phyloP scores from a whole-genome alignment of 2,888 invertebrate species.

The Tetragnatha montana region DNA sequence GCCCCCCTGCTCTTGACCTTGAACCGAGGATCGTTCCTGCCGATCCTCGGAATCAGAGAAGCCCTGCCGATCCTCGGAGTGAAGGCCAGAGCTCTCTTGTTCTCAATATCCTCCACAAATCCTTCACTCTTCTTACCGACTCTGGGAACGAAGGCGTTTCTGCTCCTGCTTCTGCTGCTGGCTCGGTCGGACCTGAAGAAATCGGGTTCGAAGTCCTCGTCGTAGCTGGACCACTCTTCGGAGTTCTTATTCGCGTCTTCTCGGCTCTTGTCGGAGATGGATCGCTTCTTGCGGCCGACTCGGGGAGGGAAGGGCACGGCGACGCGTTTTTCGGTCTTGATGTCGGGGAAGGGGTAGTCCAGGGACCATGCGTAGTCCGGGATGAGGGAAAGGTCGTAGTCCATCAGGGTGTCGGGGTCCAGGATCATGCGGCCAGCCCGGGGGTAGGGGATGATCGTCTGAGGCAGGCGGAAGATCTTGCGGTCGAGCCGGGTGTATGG shows the following conservation, averaged over 20 bases:
- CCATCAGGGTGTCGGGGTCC: slow-evolving; percentile 6
- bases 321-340: slow-evolving; percentile 2
- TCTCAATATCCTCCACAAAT: slow-evolving; percentile 9
- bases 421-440: slow-evolving; percentile 56
- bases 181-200: slow-evolving; percentile 11
- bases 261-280: slow-evolving; percentile 21
- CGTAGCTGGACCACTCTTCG: not conserved
- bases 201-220: slow-evolving; percentile 35
- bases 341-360: not conserved
- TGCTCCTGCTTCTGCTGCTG: slow-evolving; percentile 49
- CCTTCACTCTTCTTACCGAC: slow-evolving; percentile 63
- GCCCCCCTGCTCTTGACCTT: slow-evolving; percentile 54
- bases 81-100: slow-evolving; percentile 43
- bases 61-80: slow-evolving; percentile 70
- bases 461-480: slow-evolving; percentile 32
- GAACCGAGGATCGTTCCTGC: slow-evolving; percentile 52
- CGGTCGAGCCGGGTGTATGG: slow-evolving; percentile 59
- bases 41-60: slow-evolving; percentile 60
- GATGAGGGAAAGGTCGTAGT: slow-evolving; percentile 20
- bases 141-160: slow-evolving; percentile 52
- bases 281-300: slow-evolving; percentile 67
- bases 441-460: slow-evolving; percentile 71
- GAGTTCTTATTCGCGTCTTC: not conserved
- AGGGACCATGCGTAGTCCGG: slow-evolving; percentile 36
- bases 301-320: slow-evolving; percentile 46